phyloP scores from a whole-genome alignment of 2,888 invertebrate genomes.

The Allolobophora icterica region DNA sequence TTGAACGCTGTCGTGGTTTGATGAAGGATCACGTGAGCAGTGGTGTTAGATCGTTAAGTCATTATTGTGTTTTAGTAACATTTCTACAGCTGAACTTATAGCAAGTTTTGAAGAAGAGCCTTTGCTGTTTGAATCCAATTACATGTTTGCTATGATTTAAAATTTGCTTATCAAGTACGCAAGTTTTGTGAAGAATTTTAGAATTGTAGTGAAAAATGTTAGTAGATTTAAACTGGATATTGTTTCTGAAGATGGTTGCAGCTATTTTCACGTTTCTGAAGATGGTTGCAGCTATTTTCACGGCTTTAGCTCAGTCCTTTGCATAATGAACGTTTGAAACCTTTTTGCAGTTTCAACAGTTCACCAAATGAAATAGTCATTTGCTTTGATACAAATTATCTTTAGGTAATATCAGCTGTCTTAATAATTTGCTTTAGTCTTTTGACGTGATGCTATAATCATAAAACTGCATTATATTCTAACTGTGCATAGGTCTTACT shows the following conservation, averaged over 20 bases:
- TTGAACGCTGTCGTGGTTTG: neutral
- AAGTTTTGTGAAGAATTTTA: constrained; percentile 9
- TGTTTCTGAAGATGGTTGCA: neutral
- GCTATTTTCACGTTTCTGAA: neutral
- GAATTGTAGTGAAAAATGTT: neutral
- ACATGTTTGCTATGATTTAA: constrained; percentile 20
- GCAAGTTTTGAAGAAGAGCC: neutral
- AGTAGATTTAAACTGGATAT: neutral
- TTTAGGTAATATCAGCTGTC: too few relatives aligned
- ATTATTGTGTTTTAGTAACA: neutral
- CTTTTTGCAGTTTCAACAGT: neutral
- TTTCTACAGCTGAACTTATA: neutral
- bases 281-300: neutral
- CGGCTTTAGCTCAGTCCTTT: neutral
- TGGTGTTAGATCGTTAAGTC: neutral
- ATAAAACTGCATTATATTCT: too few relatives aligned
- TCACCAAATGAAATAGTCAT: neutral
- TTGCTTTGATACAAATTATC: neutral
- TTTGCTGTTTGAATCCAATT: neutral
- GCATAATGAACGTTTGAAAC: neutral
- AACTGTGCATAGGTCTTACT: too few relatives aligned
- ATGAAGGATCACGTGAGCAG: neutral
- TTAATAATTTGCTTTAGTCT: too few relatives aligned
- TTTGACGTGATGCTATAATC: too few relatives aligned
- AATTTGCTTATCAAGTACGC: neutral